Evolutionary conservation across 2,113 vertebrate species (phyloP), one percentile per base, ranked within the genome.

Genomic region (Prolemur simus): DNA sequence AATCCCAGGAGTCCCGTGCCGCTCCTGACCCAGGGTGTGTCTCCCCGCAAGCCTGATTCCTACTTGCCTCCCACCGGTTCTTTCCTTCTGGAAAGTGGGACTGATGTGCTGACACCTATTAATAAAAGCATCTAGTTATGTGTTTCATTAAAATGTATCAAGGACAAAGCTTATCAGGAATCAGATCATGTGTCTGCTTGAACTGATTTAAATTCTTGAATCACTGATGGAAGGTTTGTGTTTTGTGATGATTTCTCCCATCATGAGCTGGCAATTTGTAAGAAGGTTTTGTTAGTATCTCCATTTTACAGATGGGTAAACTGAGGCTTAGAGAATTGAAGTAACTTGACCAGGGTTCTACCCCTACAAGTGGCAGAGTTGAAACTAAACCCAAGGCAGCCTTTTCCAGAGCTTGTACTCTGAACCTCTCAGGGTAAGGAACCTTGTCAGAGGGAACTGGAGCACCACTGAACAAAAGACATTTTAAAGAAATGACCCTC

Each of bases 371-470:
- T 87, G 45, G 84, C 34, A 29, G 11, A 64, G 12, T 47, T 21
- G 37, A 81, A 63, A 21, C 56, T 81, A 54, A 14, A n/a, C 25
- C 39, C 81, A 68, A 80, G 20, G 42, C 23, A 56, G 8, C 23
- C n/a, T 77, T 66, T 39, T 49, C 58, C 37, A 64, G 42, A 64
- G 42, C 25, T 64, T 56, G 60, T 39, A 34, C 56, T 88, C 21
- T 9, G 39, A 56, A 56, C 29, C 52, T 17, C 42, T 17, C 6
- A 3, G 15, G 25, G 20, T 18, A 32, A 69, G 71, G 64, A 27
- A 15, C 20, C 12, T 3, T 4, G 23, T 37, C 2, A 56, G 1
- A 3, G 12, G 20, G 3, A 32, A 27, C 0, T 13, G 58, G 49
- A 54, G 7, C 60, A 71, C n/a, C n/a, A 17, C 23, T 17, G 27